Evolutionary conservation across 2,797 vertebrate species (phyloP), one percentile per base, ranked within the genome.

Genomic region (Micromesistius poutassou): DNA sequence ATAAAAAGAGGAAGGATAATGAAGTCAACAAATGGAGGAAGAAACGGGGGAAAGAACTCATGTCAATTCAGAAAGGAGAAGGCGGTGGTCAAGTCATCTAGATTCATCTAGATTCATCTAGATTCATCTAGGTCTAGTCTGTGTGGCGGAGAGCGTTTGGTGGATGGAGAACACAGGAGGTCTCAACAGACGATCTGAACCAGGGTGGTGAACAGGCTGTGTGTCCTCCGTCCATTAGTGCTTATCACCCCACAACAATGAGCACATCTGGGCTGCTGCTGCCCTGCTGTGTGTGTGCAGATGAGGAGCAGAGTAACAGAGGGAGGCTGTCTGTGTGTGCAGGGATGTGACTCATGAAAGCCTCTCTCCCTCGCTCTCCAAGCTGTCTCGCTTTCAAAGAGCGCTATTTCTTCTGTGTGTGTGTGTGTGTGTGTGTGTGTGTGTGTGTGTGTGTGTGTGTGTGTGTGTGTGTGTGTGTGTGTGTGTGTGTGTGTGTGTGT

Each of bases 401-500:
- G 55, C 5, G n/a, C 55, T 62, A 62, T 62, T 62, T 62, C 55
- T 62, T 62, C 55, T 62, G 55, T 1, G n/a, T 25, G 55, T 10
- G 55, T 25, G 55, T 55, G 22, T 82, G 50, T 72, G 74, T 79
- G 78, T 76, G 78, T 62, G 75, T 36, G 75, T 75, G 25, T 80
- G 71, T 77, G 5, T 70, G 42, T 68, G 62, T 68, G 62, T 76
- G 75, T 76, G 55, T 76, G 75, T 76, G 62, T 76, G 74, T 68
- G 55, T 25, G 74, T 74, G 73, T 74, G 30, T 76, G 55, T 74
- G 73, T 74, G 73, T 50, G 14, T 16, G 16, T n/a, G n/a, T n/a
- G 55, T 76, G 74, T 68, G 55, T 25, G 74, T 74, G 73, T 74
- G 30, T 76, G 55, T 74, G 73, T 74, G 73, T 50, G 14, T 16